These are phyloP conservation scores for Trachelus tabidus DNA, from an alignment of 2,888 invertebrate species.

Conservation along the genomic window DNA sequence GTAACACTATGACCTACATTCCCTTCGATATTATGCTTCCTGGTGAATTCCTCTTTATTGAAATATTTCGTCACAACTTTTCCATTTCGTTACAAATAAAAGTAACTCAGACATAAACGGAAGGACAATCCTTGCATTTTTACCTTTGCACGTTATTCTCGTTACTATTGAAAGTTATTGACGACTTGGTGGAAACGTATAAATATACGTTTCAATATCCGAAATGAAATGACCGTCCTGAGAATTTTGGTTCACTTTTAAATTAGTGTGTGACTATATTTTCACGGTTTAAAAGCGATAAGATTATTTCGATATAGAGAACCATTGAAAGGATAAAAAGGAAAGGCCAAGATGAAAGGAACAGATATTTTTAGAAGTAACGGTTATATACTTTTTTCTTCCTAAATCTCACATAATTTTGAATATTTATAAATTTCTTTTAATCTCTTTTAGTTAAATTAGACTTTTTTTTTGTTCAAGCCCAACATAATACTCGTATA, in stretches of 20 bases:
- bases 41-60: neutral
- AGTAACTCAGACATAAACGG: neutral
- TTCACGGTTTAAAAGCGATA: neutral
- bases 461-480: no score
- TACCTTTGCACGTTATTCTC: neutral
- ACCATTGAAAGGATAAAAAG: neutral
- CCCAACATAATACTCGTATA: no score
- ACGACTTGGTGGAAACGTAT: neutral
- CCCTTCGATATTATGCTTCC: neutral
- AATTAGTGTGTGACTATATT: neutral
- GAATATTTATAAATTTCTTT: no score
- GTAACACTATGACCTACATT: neutral
- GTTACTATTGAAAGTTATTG: neutral
- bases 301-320: neutral
- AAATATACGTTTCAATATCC: neutral
- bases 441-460: no score
- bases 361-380: neutral
- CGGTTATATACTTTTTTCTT: neutral
- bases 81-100: neutral
- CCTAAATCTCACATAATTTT: no score
- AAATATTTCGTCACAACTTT: neutral
- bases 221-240: neutral
- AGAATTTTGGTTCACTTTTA: neutral
- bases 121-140: neutral
- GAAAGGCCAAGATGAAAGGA: neutral